phyloP scores from a whole-genome alignment of 1,140 invertebrate genomes.

The Ceratina calcarata region DNA sequence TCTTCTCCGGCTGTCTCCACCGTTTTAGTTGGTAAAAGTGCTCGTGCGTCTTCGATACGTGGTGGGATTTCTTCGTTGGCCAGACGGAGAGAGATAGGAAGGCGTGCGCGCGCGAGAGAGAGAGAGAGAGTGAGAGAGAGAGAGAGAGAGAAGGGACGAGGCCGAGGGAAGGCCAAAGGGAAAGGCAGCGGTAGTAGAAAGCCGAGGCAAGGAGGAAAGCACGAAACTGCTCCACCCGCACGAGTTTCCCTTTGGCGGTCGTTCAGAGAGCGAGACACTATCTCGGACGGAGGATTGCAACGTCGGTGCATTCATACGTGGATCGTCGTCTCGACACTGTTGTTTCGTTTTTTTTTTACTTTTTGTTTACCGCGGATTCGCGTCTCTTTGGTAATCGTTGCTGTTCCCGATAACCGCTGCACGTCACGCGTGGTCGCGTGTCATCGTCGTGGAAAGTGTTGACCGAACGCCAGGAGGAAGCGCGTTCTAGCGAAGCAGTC shows the following conservation, averaged over 20 bases:
- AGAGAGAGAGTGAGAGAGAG: constrained; percentile 6
- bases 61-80: constrained; percentile 51
- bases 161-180: constrained; percentile 22
- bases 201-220: constrained; percentile 38
- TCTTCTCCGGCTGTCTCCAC: constrained; percentile 43
- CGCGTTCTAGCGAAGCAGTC: constrained; percentile 4
- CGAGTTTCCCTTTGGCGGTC: constrained; percentile 52
- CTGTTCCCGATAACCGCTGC: neutral
- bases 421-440: constrained; percentile 11
- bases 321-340: neutral
- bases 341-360: neutral
- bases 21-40: constrained; percentile 62
- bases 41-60: constrained; percentile 59
- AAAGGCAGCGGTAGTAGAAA: constrained; percentile 40
- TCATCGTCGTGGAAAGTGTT: neutral
- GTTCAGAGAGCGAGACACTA: constrained; percentile 21
- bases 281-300: neutral
- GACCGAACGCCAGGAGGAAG: constrained; percentile 11
- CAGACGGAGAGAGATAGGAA: constrained; percentile 3
- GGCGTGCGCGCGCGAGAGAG: constrained; percentile 19
- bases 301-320: neutral
- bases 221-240: constrained; percentile 60
- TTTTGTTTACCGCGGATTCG: neutral
- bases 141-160: constrained; percentile 25
- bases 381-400: neutral